Evolutionary conservation across 1,140 invertebrate species (phyloP), one percentile per base, ranked within the genome.

Genomic region (Diploscapter pachys): DNA sequence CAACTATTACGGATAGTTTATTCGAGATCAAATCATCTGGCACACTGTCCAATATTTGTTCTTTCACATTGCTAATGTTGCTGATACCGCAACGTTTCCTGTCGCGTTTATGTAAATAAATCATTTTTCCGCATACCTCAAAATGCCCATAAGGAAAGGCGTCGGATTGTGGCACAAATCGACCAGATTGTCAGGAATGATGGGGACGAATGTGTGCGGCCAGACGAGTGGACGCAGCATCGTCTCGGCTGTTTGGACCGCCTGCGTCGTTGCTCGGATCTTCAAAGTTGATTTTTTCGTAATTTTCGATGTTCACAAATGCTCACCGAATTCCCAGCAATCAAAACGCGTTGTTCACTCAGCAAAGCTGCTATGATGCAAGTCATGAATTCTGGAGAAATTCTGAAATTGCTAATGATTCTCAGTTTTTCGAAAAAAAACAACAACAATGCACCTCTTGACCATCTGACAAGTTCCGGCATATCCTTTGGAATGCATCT

Each of bases 151-250:
- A 31, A 77, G 52, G 55, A 56, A 77, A 4, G 75, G 75, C 31
- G 75, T 77, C 4, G 75, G 75, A 48, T 63, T 76, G 73, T 76
- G 56, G 62, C 75, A 77, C 51, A 77, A 51, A 4, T 77, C 72
- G 11, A 77, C 52, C 31, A 74, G 63, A 8, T 71, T 74, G 62
- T 77, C 75, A 48, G 75, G 75, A 49, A 77, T 63, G n/a, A 77
- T 53, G 6, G 75, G 75, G 56, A 77, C 68, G 48, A 77, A 71
- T 49, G 75, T 77, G 56, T 77, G 75, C 9, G 75, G 75, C 75
- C 75, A 77, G 50, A 51, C 13, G 57, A 77, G 52, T 4, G 75
- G 75, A 3, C 63, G 59, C 56, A 77, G 63, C 4, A 77, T 13
- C 48, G 59, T 56, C 48, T 66, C 73, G 4, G 66, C 13, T 31